A percentile compares a stretch with the other conserved stretches of the same genome.
phyloP scores from a whole-genome alignment of 2,797 vertebrate species.

The Manis pentadactyla region DNA sequence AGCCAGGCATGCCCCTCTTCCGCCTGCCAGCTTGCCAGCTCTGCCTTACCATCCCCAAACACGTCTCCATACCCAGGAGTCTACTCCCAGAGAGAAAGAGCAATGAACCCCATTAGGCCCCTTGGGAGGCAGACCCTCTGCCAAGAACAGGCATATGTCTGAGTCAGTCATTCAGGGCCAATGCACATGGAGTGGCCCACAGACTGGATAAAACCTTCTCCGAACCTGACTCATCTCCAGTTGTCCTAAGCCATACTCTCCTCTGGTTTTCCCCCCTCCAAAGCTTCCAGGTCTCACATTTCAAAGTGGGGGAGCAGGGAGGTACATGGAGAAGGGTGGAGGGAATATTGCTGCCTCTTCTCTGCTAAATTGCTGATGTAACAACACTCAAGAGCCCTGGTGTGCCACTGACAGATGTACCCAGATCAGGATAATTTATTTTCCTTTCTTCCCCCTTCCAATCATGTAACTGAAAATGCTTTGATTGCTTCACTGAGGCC shows the following conservation, averaged over 20 bases:
- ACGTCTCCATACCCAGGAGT: background rate
- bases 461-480: background rate
- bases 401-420: no score
- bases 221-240: background rate
- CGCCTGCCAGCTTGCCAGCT: fast-evolving
- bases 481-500: background rate
- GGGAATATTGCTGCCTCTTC: no score
- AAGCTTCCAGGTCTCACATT: background rate
- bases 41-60: background rate
- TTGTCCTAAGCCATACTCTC: background rate
- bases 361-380: background rate
- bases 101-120: background rate
- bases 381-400: background rate
- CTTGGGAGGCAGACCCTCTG: background rate
- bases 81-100: background rate
- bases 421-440: background rate
- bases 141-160: fast-evolving
- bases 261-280: background rate
- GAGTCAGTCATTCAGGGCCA: background rate
- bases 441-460: background rate
- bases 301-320: background rate
- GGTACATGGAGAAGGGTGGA: no score
- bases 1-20: background rate
- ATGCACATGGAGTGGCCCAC: fast-evolving
- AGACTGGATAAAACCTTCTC: background rate